Evolutionary conservation across 2,888 invertebrate species (phyloP), one percentile per base, ranked within the genome.

Genomic region (Epinotia demarniana): DNA sequence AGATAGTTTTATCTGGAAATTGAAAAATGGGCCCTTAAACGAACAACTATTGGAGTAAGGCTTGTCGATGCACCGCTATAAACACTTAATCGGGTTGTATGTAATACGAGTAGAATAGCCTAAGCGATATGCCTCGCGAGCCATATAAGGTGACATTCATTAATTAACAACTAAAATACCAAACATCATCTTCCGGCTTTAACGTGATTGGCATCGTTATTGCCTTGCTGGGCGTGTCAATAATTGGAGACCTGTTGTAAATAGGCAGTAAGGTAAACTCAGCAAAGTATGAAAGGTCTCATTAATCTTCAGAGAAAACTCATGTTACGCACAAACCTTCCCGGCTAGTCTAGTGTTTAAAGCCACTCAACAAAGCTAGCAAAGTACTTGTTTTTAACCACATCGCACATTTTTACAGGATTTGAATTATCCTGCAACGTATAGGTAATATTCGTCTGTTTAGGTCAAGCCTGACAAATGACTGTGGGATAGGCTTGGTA

Each of bases 301-400:
- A n/a, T 53, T 53, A 53, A 16, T 49, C 16, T 13, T 16, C 16
- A 49, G 49, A 27, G 23, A 4, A 1, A 53, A n/a, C 53, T 27
- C 18, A 55, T 67, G 27, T 33, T 11, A n/a, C n/a, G n/a, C n/a
- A n/a, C 33, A 55, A 55, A 18, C 53, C 66, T 67, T 67, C 33
- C 11, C 53, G 66, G 16, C 18, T 55, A 66, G 27, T 53, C 64
- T 16, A 3, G 27, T 53, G 1, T 3, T 2, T 53, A n/a, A 66
- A 53, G 27, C 27, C 23, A 53, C 27, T 33, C n/a, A 27, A 16
- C 27, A 67, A 67, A 55, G 13, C 13, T 57, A 67, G 3, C 67
- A 16, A 68, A 57, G 19, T 33, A 55, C 57, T 39, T 43, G 67
- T 43, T 68, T 57, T 68, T 68, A 16, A 58, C 11, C 23, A 4